Evolutionary conservation across 2,888 invertebrate genomes (phyloP), one percentile per base, ranked within the genome.

Genomic region (Taphrorychus bicolor): DNA sequence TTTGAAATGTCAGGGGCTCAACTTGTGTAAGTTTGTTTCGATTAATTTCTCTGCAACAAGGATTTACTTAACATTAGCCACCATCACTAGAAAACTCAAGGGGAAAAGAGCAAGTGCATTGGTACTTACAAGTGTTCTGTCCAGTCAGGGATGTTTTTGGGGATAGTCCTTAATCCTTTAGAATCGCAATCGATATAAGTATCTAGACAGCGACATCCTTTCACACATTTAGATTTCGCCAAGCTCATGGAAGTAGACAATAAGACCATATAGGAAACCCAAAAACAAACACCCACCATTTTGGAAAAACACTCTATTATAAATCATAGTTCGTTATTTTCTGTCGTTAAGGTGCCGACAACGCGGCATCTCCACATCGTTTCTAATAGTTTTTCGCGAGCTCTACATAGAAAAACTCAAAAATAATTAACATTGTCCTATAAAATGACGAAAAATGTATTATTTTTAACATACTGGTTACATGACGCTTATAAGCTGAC

Each of bases 1-100:
- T 91, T 80, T 90, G 88, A 81, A 97, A 95, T 59, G 91, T 89
- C 59, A 96, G 85, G 66, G 92, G 92, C 79, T 91, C 91, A 72
- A 97, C 91, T 74, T 88, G 87, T 76, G 87, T 87, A 58, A 97
- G 81, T 74, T 90, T 89, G 81, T 97, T 97, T 75, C 91, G 89
- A 81, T 93, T 95, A 59, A 97, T 81, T 81, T 95, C 94, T 69
- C 91, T 91, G 80, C 14, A 54, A 54, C 23, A 2, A 32, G 1
- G 11, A 32, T 32, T 32, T n/a, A n/a, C 40, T n/a, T 32, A 32
- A 32, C 32, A 32, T 9, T 32, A 32, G 1, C 7, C 32, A 1
- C 32, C 32, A 9, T 3, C 32, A 32, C 32, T 32, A 32, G 32
- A 32, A 32, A 3, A 3, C 1, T 32, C 32, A 32, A 32, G 3